phyloP scores from a whole-genome alignment of 2,888 invertebrate genomes.

The Clepsis dumicolana region DNA sequence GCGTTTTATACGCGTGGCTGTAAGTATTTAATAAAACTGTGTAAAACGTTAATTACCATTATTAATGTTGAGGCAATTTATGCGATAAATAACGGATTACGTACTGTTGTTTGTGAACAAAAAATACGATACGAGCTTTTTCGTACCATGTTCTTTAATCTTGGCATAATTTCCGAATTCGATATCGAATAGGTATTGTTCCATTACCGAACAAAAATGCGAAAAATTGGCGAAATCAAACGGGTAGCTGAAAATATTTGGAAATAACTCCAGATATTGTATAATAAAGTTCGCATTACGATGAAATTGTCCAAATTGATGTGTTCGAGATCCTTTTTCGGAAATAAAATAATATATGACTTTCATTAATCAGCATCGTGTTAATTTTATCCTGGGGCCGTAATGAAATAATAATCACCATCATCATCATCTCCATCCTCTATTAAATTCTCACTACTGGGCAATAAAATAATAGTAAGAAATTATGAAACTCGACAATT shows the following conservation, averaged over 20 bases:
- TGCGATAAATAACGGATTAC: too few relatives aligned
- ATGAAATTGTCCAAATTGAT: not conserved
- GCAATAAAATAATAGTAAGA: too few relatives aligned
- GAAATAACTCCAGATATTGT: constrained; percentile 3
- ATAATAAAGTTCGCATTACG: constrained; percentile 12
- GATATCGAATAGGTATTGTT: not conserved
- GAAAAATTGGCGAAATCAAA: constrained; percentile 19
- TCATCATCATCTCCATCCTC: too few relatives aligned
- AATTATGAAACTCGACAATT: too few relatives aligned
- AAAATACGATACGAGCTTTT: not conserved
- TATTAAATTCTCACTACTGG: too few relatives aligned
- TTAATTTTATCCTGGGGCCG: not conserved
- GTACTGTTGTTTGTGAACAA: not conserved
- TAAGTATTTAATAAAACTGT: too few relatives aligned
- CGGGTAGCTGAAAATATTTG: not conserved
- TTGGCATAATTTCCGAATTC: constrained; percentile 1
- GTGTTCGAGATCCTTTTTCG: not conserved
- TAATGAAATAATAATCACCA: too few relatives aligned
- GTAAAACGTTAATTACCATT: too few relatives aligned
- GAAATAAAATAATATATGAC: not conserved
- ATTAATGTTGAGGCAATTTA: too few relatives aligned
- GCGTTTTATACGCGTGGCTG: too few relatives aligned
- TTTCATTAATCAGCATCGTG: not conserved
- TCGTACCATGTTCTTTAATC: not conserved
- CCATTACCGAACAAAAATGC: constrained; percentile 15